Base-by-base conservation (phyloP, 2,888 invertebrate genomes). In the Trilocha varians region DNA sequence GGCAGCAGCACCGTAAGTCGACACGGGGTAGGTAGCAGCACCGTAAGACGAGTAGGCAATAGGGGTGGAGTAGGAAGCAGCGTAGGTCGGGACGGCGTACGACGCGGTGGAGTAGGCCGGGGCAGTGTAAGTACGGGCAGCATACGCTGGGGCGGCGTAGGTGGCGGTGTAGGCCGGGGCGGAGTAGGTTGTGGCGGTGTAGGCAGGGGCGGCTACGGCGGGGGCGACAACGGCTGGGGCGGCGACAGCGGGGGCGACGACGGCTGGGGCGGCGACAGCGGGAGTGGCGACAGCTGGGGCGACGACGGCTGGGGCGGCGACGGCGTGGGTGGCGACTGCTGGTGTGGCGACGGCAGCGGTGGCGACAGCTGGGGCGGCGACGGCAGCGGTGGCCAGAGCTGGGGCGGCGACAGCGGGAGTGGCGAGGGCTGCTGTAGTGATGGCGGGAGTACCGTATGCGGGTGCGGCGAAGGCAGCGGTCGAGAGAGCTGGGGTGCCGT, bases 221-320 rank as follows among this genome's bases (percentile, higher is more conserved):
- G 40, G 39, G 3, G 40, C 37, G 11, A 48, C 37, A 16, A 45
- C 43, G 11, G 36, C 43, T 11, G 40, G 36, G 15, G 43, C 38
- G 18, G 39, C 32, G 32, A 39, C 16, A 32, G 47, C 39, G 46
- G 55, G 33, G 45, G 47, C 38, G 36, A 51, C 39, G 33, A 49
- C 47, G 38, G 50, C 39, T 40, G 45, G 44, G 5, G 50, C 15
- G 34, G 32, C 32, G 13, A 13, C 25, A 5, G 11, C 25, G 6
- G 25, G 25, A 25, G 25, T 11, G 5, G 25, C 6, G 25, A 25
- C 25, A 11, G 25, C 25, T 25, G 25, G 3, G 2, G 25, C 5
- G 25, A 9, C 8, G 25, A 25, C 25, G 25, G 25, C 25, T 25
- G 25, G 4, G 18, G n/a, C n/a, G n/a, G n/a, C n/a, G n/a, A n/a